Percentiles rank a stretch among this genome's conserved stretches.
Evolutionary conservation across 2,888 invertebrate genomes (phyloP).

Genomic region (Idaea dimidiata): DNA sequence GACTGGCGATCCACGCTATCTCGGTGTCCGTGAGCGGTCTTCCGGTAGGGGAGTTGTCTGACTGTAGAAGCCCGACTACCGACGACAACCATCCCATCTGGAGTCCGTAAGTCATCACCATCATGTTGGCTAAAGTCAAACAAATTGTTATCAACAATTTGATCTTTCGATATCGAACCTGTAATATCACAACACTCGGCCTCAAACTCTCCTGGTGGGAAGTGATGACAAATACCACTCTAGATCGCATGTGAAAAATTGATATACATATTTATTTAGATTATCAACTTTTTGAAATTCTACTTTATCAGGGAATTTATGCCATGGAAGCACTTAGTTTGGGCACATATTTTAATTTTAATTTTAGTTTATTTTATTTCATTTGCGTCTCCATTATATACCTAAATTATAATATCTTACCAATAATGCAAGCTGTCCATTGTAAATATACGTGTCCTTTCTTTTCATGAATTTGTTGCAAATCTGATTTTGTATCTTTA

Average conservation of each 20-base stretch:
- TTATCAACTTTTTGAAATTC: no score
- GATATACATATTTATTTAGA: no score
- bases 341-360: no score
- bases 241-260: no score
- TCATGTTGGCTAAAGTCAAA: not conserved
- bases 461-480: not conserved
- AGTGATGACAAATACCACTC: no score
- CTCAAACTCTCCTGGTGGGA: no score
- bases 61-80: constrained; percentile 37
- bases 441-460: not conserved
- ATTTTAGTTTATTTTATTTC: not conserved
- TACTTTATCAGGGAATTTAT: no score
- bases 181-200: no score
- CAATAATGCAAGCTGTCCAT: not conserved
- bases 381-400: not conserved
- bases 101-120: not conserved
- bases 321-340: no score
- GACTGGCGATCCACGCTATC: constrained; percentile 68
- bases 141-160: not conserved
- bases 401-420: not conserved
- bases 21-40: constrained; percentile 50
- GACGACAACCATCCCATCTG: not conserved
- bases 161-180: not conserved
- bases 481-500: not conserved
- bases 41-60: constrained; percentile 50